phyloP scores from a whole-genome alignment of 1,140 invertebrate species.

The Drosophila obscura region DNA sequence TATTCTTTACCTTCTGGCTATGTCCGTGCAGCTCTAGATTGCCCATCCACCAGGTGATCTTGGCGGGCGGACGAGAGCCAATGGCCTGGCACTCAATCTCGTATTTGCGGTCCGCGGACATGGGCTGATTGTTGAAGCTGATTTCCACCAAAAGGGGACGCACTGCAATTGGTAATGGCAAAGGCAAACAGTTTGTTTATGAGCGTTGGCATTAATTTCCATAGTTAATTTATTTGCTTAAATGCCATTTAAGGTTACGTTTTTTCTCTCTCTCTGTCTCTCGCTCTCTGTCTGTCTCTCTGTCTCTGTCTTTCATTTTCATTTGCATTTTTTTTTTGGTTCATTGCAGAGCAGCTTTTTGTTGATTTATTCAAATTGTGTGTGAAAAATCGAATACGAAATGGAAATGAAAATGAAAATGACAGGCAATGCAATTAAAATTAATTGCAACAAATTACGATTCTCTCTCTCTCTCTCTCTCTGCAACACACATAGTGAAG shows the following conservation, averaged over 20 bases:
- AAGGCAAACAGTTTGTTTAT: slow-evolving; percentile 49
- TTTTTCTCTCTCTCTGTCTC: neutral
- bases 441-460: slow-evolving; percentile 79
- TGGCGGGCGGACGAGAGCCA: slow-evolving; percentile 92
- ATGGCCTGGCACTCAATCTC: slow-evolving; percentile 91
- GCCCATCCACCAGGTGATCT: slow-evolving; percentile 92
- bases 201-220: slow-evolving; percentile 63
- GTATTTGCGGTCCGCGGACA: slow-evolving; percentile 91
- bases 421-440: slow-evolving; percentile 78
- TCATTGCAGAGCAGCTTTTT: slow-evolving; percentile 49
- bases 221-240: slow-evolving; percentile 78
- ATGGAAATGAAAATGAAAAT: slow-evolving; percentile 25
- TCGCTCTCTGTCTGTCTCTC: slow-evolving; percentile 1
- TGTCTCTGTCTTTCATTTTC: neutral
- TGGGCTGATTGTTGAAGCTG: slow-evolving; percentile 89
- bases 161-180: slow-evolving; percentile 85
- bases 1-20: slow-evolving; percentile 70
- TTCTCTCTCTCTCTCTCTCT: slow-evolving; percentile 19
- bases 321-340: slow-evolving; percentile 18
- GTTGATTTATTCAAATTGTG: slow-evolving; percentile 81
- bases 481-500: neutral
- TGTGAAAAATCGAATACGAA: slow-evolving; percentile 80
- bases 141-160: slow-evolving; percentile 91
- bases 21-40: slow-evolving; percentile 86
- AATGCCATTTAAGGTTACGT: slow-evolving; percentile 63